Evolutionary conservation across 2,113 vertebrate genomes (phyloP), one percentile per base, ranked within the genome.

Genomic region (Siniperca chuatsi): DNA sequence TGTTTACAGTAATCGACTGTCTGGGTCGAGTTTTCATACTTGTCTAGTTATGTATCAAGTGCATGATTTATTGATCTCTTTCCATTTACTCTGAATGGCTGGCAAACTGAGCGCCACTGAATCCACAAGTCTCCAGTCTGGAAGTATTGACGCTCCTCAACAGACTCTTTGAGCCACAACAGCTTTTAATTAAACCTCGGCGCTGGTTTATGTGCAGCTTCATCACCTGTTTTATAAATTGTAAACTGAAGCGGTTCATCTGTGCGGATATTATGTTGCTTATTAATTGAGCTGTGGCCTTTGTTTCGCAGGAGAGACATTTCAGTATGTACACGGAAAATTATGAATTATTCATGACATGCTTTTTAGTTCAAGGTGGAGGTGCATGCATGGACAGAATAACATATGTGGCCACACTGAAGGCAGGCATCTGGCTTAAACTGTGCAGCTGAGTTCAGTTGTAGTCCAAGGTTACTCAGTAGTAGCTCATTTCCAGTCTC

Each of bases 341-440:
- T 61, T 12, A 60, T 96, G 68, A 91, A 95, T 96, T 82, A 96
- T 96, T 92, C 70, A 96, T 91, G 73, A 2, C 48, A 55, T 92
- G 92, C 88, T 48, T 83, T 88, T 88, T 79, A 86, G 90, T 90
- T 87, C 84, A 91, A 81, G 80, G 90, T 85, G 42, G 84, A 85
- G 78, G 67, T 64, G 64, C 74, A 67, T 50, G 68, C 87, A 74
- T 65, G 23, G 35, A 12, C 65, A 78, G 64, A 68, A 82, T 64
- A 68, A 44, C 46, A 12, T 72, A 74, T 74, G 55, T 55, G 69
- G 58, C 55, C 57, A 55, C 57, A 18, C 42, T 62, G 60, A 64
- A 55, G 37, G 60, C 81, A 74, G 40, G 54, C 79, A 73, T 77
- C 50, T 68, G 82, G 81, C 76, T 79, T 46, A 44, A 82, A 87